Base-by-base conservation (phyloP, 2,113 vertebrate genomes). In the Scomber japonicus region DNA sequence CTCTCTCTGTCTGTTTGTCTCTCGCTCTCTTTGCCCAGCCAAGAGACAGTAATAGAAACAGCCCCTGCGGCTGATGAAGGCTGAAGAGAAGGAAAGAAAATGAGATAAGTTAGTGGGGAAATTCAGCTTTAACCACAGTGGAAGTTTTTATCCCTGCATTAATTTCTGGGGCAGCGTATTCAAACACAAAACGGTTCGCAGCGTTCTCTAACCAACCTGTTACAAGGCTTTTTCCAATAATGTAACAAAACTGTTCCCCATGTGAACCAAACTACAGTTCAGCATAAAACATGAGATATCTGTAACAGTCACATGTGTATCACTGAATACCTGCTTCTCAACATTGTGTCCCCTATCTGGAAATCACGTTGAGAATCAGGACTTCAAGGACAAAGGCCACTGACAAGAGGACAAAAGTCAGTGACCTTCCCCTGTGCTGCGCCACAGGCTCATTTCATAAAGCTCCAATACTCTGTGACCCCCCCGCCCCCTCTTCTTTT, bases 11-110 rank as follows among this genome's bases (percentile, higher is more conserved):
- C 30, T 17, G 35, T 67, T 19, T 35, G 19, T 63, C 19, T 63
- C 19, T 44, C 21, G 1, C 0, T 27, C 24, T 84, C 66, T 69
- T 46, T 35, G 53, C 21, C 66, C 40, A 64, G 48, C 50, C 46
- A 68, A 67, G 49, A 60, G 77, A 68, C 60, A 30, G 63, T 83
- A 78, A 87, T 81, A 80, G 70, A 85, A 87, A 74, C 73, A 69
- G 57, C 53, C 57, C 83, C 69, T 19, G 48, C 80, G 77, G 73
- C 74, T 24, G 3, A 31, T 48, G 31, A 54, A 71, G 61, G 48
- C n/a, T 44, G 44, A 78, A 75, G 63, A 78, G 59, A 69, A 51
- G 11, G 31, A 54, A 63, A 60, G 61, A 65, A 30, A 83, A 82
- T 48, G 30, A 24, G 51, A 81, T 60, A 60, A 40, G 51, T 81